Evolutionary conservation across 2,113 vertebrate species (phyloP).

Genomic region (Casuarius casuarius): DNA sequence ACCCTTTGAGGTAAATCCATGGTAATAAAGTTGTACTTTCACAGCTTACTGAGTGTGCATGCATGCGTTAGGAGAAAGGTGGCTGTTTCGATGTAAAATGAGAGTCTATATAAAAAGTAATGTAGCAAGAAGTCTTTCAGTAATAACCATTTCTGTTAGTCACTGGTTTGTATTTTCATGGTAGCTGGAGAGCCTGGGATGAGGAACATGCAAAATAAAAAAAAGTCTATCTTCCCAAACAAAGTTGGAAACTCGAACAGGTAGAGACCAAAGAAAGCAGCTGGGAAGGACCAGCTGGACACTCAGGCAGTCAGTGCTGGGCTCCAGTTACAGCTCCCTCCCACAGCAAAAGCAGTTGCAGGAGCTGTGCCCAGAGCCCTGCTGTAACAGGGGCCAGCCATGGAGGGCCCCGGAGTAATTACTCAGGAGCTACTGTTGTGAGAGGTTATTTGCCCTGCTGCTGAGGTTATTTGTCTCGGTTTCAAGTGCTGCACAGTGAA

Average conservation of each 20-base stretch:
- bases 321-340: background rate
- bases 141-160: conserved; percentile 10
- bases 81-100: background rate
- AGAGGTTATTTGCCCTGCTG: background rate
- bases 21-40: conserved; percentile 62
- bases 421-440: background rate
- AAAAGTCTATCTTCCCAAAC: background rate
- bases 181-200: background rate
- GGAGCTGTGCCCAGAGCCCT: background rate
- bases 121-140: conserved; percentile 24
- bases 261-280: background rate
- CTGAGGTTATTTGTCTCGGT: conserved; percentile 3
- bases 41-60: conserved; percentile 32
- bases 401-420: background rate
- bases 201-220: background rate
- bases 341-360: background rate
- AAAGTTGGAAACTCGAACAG: background rate
- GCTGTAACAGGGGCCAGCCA: background rate
- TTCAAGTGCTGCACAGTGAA: conserved; percentile 30
- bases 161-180: background rate
- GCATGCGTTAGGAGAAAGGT: background rate
- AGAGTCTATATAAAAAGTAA: conserved; percentile 3
- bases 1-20: conserved; percentile 53
- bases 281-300: background rate
- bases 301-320: rapidly evolving